Base-by-base conservation (phyloP, 2,113 vertebrate species). In the Desmodus rotundus region DNA sequence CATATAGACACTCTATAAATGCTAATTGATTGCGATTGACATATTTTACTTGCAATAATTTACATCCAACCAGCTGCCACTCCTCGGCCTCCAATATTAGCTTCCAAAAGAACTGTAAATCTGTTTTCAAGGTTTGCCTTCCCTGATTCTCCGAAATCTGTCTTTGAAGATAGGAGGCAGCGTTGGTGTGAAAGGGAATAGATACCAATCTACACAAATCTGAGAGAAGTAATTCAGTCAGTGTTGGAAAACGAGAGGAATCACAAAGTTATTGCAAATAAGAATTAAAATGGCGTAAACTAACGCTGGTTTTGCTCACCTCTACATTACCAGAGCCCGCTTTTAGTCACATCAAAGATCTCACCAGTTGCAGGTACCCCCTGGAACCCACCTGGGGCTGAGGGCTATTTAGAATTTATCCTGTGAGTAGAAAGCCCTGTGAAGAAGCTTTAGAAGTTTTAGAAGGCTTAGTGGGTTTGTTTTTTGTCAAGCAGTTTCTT, bases 21-120 rank as follows among this genome's bases (percentile, higher is more conserved):
- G 76, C 92, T 91, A 93, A 90, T 12, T 92, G 58, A 93, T 58
- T 84, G 45, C 76, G 52, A 97, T 91, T 80, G 84, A 91, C 63
- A 91, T 93, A 78, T 87, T 94, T 95, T 93, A 86, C 38, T 94
- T 94, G 70, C 54, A 93, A 85, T 28, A 91, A 91, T 87, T 93
- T 72, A 80, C 41, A 93, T 77, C 11, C 20, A 93, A 82, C 36
- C 33, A 97, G 81, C 36, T 88, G 87, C 81, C 36, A 78, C 45
- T 88, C 33, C 19, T 96, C 24, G 31, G 89, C 47, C 91, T 93
- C 38, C 47, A 73, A 78, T n/a, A 10, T 72, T 81, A 77, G 67
- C 81, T 73, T 89, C 52, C 65, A 65, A 91, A 85, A 93, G 33
- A 61, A 74, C 41, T 47, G 2, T n/a, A 93, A 87, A 81, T 93